Base-by-base conservation (phyloP, 1,140 invertebrate species). In the Dendrolimus kikuchii region DNA sequence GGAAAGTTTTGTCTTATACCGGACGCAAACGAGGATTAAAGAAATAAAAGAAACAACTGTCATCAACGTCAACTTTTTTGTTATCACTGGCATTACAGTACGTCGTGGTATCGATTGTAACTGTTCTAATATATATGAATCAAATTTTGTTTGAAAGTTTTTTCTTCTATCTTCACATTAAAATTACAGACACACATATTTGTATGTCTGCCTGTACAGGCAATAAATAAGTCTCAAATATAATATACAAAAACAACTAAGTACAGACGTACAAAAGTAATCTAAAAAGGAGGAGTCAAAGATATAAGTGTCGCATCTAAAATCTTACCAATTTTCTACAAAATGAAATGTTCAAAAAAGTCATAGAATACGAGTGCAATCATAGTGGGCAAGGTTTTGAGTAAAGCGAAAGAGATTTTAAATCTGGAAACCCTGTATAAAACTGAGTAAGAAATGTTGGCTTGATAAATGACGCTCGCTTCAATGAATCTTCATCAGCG, bases 41-140 rank as follows among this genome's bases (percentile, higher is more conserved):
- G 66, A 62, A 78, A 83, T 78, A 80, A 80, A 79, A 81, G 73
- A 81, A 82, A 83, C 77, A 83, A 81, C 67, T 78, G 69, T 80
- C 73, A 80, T 83, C 80, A 81, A 66, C 74, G 65, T 70, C 72
- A 77, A 68, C 65, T 68, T 55, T 59, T 44, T 53, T 48, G 59
- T 57, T 52, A 63, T 64, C 62, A 59, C n/a, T n/a, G 5, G 43
- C 43, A 5, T 5, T 3, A 43, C 43, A 36, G 7, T 49, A 49
- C 10, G 43, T 37, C 10, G 3, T 5, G 37, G 49, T 42, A 54
- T 46, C 38, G 40, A 49, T 23, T 23, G 1, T 23, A 23, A 23
- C 23, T 3, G 23, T 23, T 1, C 23, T 23, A n/a, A 23, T 23
- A 23, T 23, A 23, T 23, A 23, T 23, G 23, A 23, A 23, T 3